Base-by-base conservation (phyloP, 2,113 vertebrate genomes). In the Nothoprocta pentlandii region DNA sequence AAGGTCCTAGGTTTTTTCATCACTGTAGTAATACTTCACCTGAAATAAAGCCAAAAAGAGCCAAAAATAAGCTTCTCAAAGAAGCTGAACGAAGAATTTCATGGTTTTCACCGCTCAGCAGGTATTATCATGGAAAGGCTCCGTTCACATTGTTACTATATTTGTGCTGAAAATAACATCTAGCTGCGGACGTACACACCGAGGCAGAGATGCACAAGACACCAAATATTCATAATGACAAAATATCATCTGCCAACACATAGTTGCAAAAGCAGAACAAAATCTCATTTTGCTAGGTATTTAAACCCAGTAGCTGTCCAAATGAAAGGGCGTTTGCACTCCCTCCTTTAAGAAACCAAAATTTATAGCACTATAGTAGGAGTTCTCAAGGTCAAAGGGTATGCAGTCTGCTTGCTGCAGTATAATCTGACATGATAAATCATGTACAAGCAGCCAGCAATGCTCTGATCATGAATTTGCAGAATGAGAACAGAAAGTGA, bases 351-450 rank as follows among this genome's bases (percentile, higher is more conserved):
- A 93, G 86, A 92, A 92, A 10, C 21, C 77, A 68, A 53, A 95
- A 96, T 96, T 95, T 95, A 95, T 93, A 81, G 91, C 89, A 84
- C 77, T 49, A 6, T 14, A 68, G 90, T 64, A 71, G 58, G 89
- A 96, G 92, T 51, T 95, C 93, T 95, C 96, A 96, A 96, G 95
- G 95, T 96, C 96, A 96, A 96, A 96, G 95, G 96, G 94, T 96
- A 91, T 88, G 77, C 26, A 95, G 91, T 85, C 91, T 95, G 91
- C 92, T 96, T 95, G 94, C 92, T 96, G 92, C 94, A 96, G 92
- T 95, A 94, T 87, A 94, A 92, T 73, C 92, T 96, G 95, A 91
- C 92, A 94, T 85, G 91, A 94, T 96, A 95, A 96, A 96, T 96
- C 96, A 94, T 58, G 87, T 73, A 73, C 92, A 76, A 87, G 91